phyloP scores from a whole-genome alignment of 2,888 invertebrate genomes.

The Tipula vernalis region DNA sequence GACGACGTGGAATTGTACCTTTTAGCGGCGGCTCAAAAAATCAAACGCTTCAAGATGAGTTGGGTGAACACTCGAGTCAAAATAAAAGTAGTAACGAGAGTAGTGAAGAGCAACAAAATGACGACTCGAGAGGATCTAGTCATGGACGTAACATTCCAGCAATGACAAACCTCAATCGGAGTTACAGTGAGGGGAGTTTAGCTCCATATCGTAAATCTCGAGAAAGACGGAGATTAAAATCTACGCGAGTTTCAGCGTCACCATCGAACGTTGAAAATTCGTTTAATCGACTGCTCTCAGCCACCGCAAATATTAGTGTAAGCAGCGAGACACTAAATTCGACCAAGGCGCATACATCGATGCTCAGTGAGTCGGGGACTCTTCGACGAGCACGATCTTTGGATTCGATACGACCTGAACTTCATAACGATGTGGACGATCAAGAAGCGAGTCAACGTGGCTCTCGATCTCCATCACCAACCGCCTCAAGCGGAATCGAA shows the following conservation, averaged over 20 bases:
- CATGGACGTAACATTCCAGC: slow-evolving; percentile 13
- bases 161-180: slow-evolving; percentile 34
- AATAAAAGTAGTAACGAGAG: background rate
- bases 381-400: slow-evolving; percentile 22
- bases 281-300: slow-evolving; percentile 23
- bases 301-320: slow-evolving; percentile 20
- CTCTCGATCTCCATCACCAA: slow-evolving; percentile 75
- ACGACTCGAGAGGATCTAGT: background rate
- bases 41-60: background rate
- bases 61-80: background rate
- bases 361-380: slow-evolving; percentile 12
- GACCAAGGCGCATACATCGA: slow-evolving; percentile 7
- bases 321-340: slow-evolving; percentile 24
- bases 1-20: slow-evolving; percentile 36
- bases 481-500: slow-evolving; percentile 79
- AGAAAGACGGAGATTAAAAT: slow-evolving; percentile 21
- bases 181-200: slow-evolving; percentile 45
- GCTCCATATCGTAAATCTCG: slow-evolving; percentile 25
- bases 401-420: slow-evolving; percentile 20
- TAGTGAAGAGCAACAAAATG: background rate
- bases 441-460: slow-evolving; percentile 32
- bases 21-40: background rate
- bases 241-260: slow-evolving; percentile 20
- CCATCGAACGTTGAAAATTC: slow-evolving; percentile 26
- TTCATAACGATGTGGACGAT: slow-evolving; percentile 24